Base-by-base conservation (phyloP, 2,888 invertebrate genomes). In the Orthosia gothica region DNA sequence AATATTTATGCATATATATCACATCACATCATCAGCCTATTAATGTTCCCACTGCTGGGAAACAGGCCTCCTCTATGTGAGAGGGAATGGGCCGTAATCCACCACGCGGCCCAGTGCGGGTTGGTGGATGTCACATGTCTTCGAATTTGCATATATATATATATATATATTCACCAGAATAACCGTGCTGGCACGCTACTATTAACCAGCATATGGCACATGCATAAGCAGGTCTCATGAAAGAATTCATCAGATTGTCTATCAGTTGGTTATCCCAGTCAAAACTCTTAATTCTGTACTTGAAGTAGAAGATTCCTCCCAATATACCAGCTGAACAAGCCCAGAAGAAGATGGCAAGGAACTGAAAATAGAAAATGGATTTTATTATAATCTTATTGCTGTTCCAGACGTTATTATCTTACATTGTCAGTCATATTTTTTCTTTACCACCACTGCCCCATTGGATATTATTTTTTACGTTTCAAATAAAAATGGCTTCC, bases 181-280 rank as follows among this genome's bases (percentile, higher is more conserved):
- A 92, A 66, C 93, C 93, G 66, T 89, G 86, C 15, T 84, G 82
- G 68, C 94, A 94, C 15, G 93, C 92, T 70, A 92, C 87, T 50
- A 94, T 91, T 12, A 95, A 76, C 93, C 93, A 94, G 12, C 89
- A 82, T 50, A 94, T 66, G 15, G 87, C 91, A 7, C 90, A 58
- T 1, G 92, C 87, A 93, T 93, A 95, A 47, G 74, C 79, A 12
- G 93, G 90, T 54, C 93, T 86, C 71, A 91, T 87, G 16, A 94
- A 87, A 2, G 92, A 91, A 59, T 88, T 88, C 67, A 89, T 79
- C 11, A 89, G 12, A 57, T 84, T 85, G 49, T 89, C 87, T 32
- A 83, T 13, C 5, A 83, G 26, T 20, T 83, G 79, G 32, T 86
- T 84, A 11, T 89, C 70, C 80, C 81, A 86, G 1, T 83, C 82